Evolutionary conservation across 2,113 vertebrate genomes (phyloP).

Genomic region (Telmatochromis brachygnathus): DNA sequence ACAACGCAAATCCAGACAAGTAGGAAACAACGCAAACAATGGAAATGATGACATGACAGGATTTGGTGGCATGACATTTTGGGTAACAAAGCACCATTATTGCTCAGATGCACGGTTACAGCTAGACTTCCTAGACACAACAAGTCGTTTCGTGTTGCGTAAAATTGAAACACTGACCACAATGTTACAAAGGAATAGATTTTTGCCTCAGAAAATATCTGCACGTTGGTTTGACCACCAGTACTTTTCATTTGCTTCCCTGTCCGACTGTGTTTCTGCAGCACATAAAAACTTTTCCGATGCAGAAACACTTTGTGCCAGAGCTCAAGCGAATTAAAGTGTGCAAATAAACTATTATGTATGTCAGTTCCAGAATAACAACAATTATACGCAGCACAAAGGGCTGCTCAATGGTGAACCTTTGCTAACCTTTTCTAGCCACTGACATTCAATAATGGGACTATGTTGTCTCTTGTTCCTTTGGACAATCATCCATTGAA

Average conservation of each 20-base stretch:
- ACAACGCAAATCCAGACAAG: not conserved
- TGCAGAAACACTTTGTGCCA: not conserved
- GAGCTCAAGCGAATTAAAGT: not conserved
- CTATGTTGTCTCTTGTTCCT: slow-evolving; percentile 71
- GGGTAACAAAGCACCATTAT: not conserved
- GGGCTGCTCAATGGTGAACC: slow-evolving; percentile 61
- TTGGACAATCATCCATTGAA: slow-evolving; percentile 69
- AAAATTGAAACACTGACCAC: not conserved
- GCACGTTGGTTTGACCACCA: not conserved
- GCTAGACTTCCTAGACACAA: not conserved
- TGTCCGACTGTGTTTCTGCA: not conserved
- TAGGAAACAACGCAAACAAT: not conserved
- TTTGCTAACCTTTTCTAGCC: slow-evolving; percentile 67
- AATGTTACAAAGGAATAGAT: not conserved
- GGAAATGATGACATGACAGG: not conserved
- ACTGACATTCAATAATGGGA: slow-evolving; percentile 72
- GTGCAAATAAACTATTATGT: slow-evolving; percentile 9
- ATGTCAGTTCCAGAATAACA: slow-evolving; percentile 34
- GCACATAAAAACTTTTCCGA: not conserved
- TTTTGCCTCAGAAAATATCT: not conserved
- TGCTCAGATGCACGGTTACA: not conserved
- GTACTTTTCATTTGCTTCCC: not conserved
- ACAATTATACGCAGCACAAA: slow-evolving; percentile 42
- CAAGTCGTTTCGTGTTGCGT: rapidly evolving
- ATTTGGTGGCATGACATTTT: not conserved